Evolutionary conservation across 2,888 invertebrate genomes (phyloP).

Genomic region (Rhingia rostrata): DNA sequence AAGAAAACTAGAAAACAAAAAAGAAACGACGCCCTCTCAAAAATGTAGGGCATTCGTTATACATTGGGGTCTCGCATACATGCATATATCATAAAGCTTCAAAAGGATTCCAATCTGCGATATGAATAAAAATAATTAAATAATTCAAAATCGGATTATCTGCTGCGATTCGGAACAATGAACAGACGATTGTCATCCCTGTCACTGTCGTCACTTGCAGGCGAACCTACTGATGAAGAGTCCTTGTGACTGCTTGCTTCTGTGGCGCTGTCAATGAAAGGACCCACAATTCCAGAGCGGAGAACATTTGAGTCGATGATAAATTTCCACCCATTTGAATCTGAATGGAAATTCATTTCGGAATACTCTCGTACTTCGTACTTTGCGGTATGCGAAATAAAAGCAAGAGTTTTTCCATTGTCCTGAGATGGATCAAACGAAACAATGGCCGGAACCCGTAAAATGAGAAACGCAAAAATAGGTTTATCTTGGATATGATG

Average conservation of each 20-base stretch:
- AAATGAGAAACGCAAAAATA: constrained; percentile 45
- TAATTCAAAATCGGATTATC: constrained; percentile 72
- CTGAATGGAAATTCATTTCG: constrained; percentile 67
- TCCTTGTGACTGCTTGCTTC: constrained; percentile 1
- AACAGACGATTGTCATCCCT: constrained; percentile 61
- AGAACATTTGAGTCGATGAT: constrained; percentile 55
- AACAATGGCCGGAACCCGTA: constrained; percentile 57
- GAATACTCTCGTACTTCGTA: not conserved
- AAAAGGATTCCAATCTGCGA: constrained; percentile 66
- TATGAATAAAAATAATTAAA: constrained; percentile 73
- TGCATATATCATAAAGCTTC: constrained; percentile 33
- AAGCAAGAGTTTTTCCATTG: constrained; percentile 68
- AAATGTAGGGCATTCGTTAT: constrained; percentile 19
- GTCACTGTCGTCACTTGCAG: constrained; percentile 68
- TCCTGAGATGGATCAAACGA: constrained; percentile 68
- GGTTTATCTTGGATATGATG: constrained; percentile 3
- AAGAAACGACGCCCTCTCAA: constrained; percentile 11
- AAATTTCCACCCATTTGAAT: constrained; percentile 73
- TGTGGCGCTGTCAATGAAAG: constrained; percentile 47
- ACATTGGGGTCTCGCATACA: constrained; percentile 9
- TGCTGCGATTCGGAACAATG: constrained; percentile 68
- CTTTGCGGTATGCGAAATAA: constrained; percentile 46
- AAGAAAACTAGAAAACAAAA: constrained; percentile 16
- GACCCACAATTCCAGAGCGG: constrained; percentile 44
- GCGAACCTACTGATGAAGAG: constrained; percentile 30